Percentiles rank a stretch among this genome's conserved stretches.
These are phyloP conservation scores for Cairina moschata DNA, from an alignment of 2,113 vertebrate genomes.

Conservation along the genomic window DNA sequence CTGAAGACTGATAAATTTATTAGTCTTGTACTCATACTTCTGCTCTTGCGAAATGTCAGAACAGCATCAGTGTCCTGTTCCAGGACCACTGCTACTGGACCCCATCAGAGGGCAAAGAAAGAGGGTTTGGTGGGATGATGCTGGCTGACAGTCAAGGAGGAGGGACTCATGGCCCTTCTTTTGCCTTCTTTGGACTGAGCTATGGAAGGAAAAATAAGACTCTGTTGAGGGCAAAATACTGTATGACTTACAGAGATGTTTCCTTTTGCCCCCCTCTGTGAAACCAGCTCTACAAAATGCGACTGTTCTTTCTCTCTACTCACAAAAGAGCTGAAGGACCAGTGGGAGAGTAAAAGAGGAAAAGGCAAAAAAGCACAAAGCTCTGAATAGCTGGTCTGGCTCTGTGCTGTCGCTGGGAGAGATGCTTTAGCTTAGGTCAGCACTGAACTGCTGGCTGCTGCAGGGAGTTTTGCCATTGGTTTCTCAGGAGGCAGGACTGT, in stretches of 20 bases:
- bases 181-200: neutral
- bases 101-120: neutral
- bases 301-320: neutral
- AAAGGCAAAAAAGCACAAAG: neutral
- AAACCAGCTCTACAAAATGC: neutral
- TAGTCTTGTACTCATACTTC: neutral
- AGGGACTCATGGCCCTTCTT: neutral
- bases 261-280: rapidly evolving
- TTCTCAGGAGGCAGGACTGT: neutral
- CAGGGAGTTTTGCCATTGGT: neutral
- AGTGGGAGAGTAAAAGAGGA: neutral
- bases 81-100: rapidly evolving
- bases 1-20: neutral
- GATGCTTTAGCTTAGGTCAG: neutral
- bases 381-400: neutral
- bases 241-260: neutral
- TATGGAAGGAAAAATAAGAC: neutral
- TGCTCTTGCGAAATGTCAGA: neutral
- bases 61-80: neutral
- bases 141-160: neutral
- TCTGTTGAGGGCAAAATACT: neutral
- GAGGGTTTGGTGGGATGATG: neutral
- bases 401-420: neutral
- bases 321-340: neutral
- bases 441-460: rapidly evolving